Evolutionary conservation across 1,140 invertebrate species (phyloP).

Genomic region (Drosophila pseudoobscura): DNA sequence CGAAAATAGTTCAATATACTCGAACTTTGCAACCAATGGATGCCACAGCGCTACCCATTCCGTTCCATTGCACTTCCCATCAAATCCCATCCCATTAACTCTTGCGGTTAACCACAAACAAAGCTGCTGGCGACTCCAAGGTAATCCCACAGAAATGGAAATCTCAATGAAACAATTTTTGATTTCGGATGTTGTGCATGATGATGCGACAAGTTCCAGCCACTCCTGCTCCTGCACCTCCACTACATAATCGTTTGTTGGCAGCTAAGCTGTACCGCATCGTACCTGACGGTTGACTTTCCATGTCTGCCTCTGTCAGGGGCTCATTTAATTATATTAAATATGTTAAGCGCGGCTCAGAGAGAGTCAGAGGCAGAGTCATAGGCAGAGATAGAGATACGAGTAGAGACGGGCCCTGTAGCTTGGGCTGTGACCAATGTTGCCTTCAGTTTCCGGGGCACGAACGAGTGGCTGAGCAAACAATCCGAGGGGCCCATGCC

Average conservation of each 20-base stretch:
- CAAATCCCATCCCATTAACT: slow-evolving; percentile 1
- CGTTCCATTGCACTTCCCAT: too few relatives aligned
- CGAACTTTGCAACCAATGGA: slow-evolving; percentile 23
- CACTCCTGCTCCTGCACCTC: slow-evolving; percentile 2
- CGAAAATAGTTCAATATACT: slow-evolving; percentile 23
- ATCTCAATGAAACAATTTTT: slow-evolving; percentile 67
- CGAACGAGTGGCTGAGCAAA: slow-evolving; percentile 50
- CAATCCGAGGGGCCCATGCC: slow-evolving; percentile 42
- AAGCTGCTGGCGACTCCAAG: slow-evolving; percentile 25
- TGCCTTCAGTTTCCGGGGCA: slow-evolving; percentile 72
- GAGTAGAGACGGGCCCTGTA: slow-evolving; percentile 21
- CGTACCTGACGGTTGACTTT: slow-evolving; percentile 41
- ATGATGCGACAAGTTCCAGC: slow-evolving; percentile 30
- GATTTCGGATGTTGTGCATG: slow-evolving; percentile 25
- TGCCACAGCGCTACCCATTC: slow-evolving; percentile 8
- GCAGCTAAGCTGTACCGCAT: background rate
- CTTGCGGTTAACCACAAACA: slow-evolving; percentile 59
- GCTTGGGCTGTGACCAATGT: slow-evolving; percentile 42
- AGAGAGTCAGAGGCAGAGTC: slow-evolving; percentile 8
- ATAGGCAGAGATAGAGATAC: slow-evolving; percentile 33
- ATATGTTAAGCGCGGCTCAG: slow-evolving; percentile 44
- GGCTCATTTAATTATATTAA: slow-evolving; percentile 67
- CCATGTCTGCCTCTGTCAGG: slow-evolving; percentile 28
- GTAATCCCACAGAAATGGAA: slow-evolving; percentile 46
- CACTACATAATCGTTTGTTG: slow-evolving; percentile 3